phyloP scores from a whole-genome alignment of 2,888 invertebrate genomes.

The Selenia dentaria region DNA sequence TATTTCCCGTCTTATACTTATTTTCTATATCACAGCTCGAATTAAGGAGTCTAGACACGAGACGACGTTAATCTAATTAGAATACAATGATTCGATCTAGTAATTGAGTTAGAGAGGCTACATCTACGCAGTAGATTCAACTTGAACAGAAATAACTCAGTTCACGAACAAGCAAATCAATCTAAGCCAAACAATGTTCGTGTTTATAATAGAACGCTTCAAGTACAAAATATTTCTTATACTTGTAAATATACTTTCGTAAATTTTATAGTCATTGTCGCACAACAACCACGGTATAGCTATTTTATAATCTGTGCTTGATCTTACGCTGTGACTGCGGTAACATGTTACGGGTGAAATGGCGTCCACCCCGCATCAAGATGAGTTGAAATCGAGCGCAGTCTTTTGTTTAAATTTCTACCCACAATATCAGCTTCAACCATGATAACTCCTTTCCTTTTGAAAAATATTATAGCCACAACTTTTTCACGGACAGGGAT shows the following conservation, averaged over 20 bases:
- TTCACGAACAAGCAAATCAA: neutral
- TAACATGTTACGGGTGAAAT: too few species aligned
- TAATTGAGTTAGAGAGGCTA: slow-evolving; percentile 8
- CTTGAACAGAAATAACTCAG: neutral
- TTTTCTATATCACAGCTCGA: too few species aligned
- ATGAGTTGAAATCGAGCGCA: too few species aligned
- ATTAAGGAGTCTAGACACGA: slow-evolving; percentile 1
- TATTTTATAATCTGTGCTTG: too few species aligned
- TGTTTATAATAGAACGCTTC: neutral
- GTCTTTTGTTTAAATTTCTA: too few species aligned
- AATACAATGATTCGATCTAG: slow-evolving; percentile 10
- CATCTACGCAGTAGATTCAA: neutral
- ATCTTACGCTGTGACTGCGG: neutral
- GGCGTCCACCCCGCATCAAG: too few species aligned
- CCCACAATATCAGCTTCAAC: too few species aligned
- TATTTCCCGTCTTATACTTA: too few species aligned
- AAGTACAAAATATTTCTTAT: neutral
- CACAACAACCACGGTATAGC: too few species aligned
- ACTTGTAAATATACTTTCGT: neutral
- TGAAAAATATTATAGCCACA: too few species aligned
- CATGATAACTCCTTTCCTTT: too few species aligned
- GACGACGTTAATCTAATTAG: slow-evolving; percentile 3
- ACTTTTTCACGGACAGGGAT: too few species aligned
- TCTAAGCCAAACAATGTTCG: neutral
- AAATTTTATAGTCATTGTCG: neutral